Percentiles rank a stretch among this genome's conserved stretches.
Conservation (phyloP, 2,113 vertebrate genomes). For the Poecilia latipinna region DNA sequence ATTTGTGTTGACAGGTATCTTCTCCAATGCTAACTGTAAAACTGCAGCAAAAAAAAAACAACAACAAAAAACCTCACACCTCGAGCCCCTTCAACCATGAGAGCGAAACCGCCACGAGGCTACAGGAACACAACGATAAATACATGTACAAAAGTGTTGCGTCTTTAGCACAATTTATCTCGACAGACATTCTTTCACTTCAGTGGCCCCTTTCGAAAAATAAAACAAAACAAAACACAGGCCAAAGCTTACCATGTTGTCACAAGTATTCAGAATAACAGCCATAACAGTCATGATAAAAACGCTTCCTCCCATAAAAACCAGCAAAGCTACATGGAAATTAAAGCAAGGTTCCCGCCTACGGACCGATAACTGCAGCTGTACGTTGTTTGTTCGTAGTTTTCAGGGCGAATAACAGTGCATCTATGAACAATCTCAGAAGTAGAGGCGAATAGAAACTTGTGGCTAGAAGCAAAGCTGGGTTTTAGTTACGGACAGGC, state of each 20-base stretch:
- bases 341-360: too few relatives aligned
- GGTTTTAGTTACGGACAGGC: slow-evolving; percentile 37
- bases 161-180: slow-evolving; percentile 67
- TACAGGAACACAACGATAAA: slow-evolving; percentile 63
- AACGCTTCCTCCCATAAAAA: slow-evolving; percentile 29
- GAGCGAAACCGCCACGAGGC: slow-evolving; percentile 40
- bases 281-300: slow-evolving; percentile 47
- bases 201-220: slow-evolving; percentile 57
- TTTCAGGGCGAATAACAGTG: slow-evolving; percentile 31
- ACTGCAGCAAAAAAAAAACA: background rate
- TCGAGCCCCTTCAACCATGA: background rate
- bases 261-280: slow-evolving; percentile 35
- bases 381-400: slow-evolving; percentile 28
- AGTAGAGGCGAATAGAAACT: slow-evolving; percentile 28
- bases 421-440: slow-evolving; percentile 53
- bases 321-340: slow-evolving; percentile 33
- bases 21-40: background rate
- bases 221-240: slow-evolving; percentile 25
- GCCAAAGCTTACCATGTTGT: slow-evolving; percentile 18
- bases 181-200: slow-evolving; percentile 75
- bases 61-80: background rate
- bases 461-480: slow-evolving; percentile 28
- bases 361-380: background rate
- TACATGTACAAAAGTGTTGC: slow-evolving; percentile 66
- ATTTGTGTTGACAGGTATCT: background rate